phyloP scores from a whole-genome alignment of 2,113 vertebrate species.

The Corythornis madagascariensis region DNA sequence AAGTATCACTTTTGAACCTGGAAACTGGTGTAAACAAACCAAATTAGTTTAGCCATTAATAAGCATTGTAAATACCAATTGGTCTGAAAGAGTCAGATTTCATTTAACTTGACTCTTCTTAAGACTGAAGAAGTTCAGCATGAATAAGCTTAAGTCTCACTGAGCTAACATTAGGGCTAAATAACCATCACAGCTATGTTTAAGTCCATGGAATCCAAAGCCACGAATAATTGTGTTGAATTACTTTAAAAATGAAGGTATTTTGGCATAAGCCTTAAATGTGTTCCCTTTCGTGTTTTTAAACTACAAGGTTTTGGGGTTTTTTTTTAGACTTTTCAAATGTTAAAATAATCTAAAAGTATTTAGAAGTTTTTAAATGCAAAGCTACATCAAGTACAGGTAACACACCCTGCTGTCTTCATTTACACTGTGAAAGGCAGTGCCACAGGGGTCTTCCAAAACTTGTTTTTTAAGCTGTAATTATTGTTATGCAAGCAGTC shows the following conservation, averaged over 20 bases:
- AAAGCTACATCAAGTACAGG: not conserved
- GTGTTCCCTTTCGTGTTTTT: not conserved
- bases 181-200: not conserved
- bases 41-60: not conserved
- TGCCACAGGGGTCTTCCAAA: not conserved
- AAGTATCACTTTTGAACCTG: not conserved
- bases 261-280: not conserved
- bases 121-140: not conserved
- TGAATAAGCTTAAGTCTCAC: not conserved
- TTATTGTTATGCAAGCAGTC: not conserved
- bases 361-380: not conserved
- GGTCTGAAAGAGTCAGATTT: not conserved
- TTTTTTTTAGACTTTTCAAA: not conserved
- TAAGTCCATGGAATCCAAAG: not conserved
- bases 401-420: fast-evolving
- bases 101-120: not conserved
- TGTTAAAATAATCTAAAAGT: not conserved
- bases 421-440: not conserved
- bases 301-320: not conserved
- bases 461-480: not conserved
- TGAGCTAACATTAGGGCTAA: not conserved
- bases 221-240: not conserved
- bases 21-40: not conserved
- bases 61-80: not conserved
- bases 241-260: not conserved